Base-by-base conservation (phyloP, 2,888 invertebrate species). In the Perizoma flavofasciatum region DNA sequence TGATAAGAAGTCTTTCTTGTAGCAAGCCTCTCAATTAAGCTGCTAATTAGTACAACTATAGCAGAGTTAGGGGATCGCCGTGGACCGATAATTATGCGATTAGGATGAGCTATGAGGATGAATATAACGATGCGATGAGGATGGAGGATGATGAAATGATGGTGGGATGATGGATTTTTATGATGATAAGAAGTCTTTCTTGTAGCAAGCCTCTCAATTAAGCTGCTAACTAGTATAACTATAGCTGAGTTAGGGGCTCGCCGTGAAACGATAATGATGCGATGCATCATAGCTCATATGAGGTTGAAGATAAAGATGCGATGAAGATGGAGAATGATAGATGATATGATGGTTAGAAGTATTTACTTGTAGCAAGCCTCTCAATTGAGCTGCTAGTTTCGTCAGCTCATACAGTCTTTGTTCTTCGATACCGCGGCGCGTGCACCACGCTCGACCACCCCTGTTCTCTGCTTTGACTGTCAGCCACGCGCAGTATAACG, bases 371-470 rank as follows among this genome's bases (percentile, higher is more conserved):
- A 98, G 89, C 61, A 98, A 93, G 56, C 96, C 95, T 77, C 96
- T 94, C 74, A 98, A 96, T 85, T 99, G 99, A 33, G 95, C 94
- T 40, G 98, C 94, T 5, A 99, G 90, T 89, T 99, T 99, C 0
- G 97, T 97, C 76, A 98, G 96, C 87, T 99, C 99, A 78, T 99
- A 99, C 76, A 99, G 96, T 32, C 99, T 92, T 83, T 99, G 99
- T 81, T 99, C 99, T 85, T 99, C 99, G 6, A 99, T 92, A 0
- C 98, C 98, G 59, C 98, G 92, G 58, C 96, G 93, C 66, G 94
- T 94, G 72, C 98, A 98, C 99, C 99, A 99, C 61, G 95, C 94
- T 47, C 95, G 93, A 0, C 86, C 89, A 0, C 86, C 86, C 6
- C 82, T 71, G 0, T 82, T 81, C 34, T 93, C 92, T 53, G 95